Evolutionary conservation across 2,113 vertebrate species (phyloP).

Genomic region (Malurus cyaneus): DNA sequence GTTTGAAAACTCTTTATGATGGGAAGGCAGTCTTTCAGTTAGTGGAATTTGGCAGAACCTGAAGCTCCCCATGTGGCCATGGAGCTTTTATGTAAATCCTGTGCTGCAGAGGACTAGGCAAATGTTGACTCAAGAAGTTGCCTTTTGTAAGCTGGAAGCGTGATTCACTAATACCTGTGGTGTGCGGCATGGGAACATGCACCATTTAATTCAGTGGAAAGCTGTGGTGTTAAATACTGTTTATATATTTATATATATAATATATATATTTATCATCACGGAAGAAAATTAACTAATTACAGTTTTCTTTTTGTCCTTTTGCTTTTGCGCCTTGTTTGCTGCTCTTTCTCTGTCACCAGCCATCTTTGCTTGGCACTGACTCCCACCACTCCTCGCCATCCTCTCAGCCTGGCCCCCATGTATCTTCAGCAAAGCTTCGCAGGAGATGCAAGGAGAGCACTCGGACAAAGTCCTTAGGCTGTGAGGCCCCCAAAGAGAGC

Average conservation of each 20-base stretch:
- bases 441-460: slow-evolving; percentile 86
- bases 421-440: slow-evolving; percentile 82
- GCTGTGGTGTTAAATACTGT: slow-evolving; percentile 58
- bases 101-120: background rate
- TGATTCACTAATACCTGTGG: background rate
- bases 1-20: background rate
- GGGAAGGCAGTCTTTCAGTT: background rate
- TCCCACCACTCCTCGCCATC: slow-evolving; percentile 75
- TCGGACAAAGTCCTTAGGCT: slow-evolving; percentile 64
- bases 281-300: slow-evolving; percentile 90
- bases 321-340: slow-evolving; percentile 83
- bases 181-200: background rate
- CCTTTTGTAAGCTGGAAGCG: slow-evolving; percentile 6
- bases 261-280: slow-evolving; percentile 22
- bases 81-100: background rate
- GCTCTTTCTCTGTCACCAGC: slow-evolving; percentile 75
- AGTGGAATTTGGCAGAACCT: background rate
- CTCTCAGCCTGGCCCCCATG: slow-evolving; percentile 76
- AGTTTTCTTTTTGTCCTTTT: slow-evolving; percentile 94
- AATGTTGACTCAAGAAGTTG: background rate
- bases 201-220: slow-evolving; percentile 14
- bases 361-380: slow-evolving; percentile 76
- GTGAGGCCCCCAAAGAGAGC: slow-evolving; percentile 63
- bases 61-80: background rate
- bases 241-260: slow-evolving; percentile 49